These are phyloP conservation scores for Tachysurus fulvidraco DNA, from an alignment of 2,113 vertebrate genomes.

Conservation along the genomic window DNA sequence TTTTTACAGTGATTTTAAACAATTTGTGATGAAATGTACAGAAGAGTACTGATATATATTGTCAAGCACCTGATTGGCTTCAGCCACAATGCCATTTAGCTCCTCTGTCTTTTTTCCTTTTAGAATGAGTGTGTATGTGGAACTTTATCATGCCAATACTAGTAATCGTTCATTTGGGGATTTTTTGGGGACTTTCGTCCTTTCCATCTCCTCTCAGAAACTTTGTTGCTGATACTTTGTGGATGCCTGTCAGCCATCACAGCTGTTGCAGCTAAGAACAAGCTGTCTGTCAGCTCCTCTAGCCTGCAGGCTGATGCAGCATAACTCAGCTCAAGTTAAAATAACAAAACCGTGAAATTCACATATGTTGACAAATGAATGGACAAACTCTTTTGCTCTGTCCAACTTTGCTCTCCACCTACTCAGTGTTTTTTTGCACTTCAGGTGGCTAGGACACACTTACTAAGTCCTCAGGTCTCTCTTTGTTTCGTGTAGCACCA, in stretches of 20 bases:
- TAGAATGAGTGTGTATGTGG: neutral
- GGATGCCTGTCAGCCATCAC: conserved; percentile 59
- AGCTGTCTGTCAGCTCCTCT: conserved; percentile 53
- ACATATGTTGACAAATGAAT: conserved; percentile 55
- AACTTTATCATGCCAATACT: neutral
- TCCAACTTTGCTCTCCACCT: neutral
- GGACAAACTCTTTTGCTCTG: conserved; percentile 34
- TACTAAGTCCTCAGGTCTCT: too few species aligned
- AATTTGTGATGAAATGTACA: neutral
- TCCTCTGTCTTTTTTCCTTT: neutral
- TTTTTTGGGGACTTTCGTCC: neutral
- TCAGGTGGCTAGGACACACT: too few species aligned
- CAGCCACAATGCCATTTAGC: neutral
- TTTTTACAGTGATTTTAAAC: too few species aligned
- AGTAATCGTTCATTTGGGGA: neutral
- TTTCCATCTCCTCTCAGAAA: conserved; percentile 31
- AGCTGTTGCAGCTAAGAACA: conserved; percentile 51
- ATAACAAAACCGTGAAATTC: conserved; percentile 69
- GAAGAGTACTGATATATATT: neutral
- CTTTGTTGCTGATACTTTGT: conserved; percentile 16
- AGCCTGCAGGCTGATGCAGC: conserved; percentile 48
- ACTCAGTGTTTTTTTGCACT: neutral
- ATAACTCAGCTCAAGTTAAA: conserved; percentile 64
- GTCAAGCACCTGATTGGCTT: too few species aligned
- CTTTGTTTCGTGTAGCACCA: too few species aligned